Percentiles rank a stretch among this genome's conserved stretches.
These are phyloP conservation scores for Babyrousa celebensis DNA, from an alignment of 2,797 vertebrate species.

Conservation along the genomic window DNA sequence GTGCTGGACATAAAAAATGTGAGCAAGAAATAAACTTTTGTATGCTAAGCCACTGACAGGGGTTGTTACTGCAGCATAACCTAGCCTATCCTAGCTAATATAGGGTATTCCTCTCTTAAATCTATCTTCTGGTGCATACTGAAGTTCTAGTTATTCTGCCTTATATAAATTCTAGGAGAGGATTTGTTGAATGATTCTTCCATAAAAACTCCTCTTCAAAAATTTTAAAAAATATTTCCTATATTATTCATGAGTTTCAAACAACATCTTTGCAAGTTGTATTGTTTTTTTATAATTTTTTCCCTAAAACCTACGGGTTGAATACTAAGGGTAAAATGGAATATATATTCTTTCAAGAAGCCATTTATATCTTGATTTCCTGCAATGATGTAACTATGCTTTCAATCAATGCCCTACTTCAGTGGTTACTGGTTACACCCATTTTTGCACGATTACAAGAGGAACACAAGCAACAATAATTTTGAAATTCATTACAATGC, in stretches of 20 bases:
- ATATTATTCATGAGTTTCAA: conserved; percentile 29
- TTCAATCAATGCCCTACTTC: conserved; percentile 85
- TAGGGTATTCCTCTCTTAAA: background rate
- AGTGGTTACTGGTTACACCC: conserved; percentile 82
- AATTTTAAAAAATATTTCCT: background rate
- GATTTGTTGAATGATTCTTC: background rate
- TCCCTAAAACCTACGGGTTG: background rate
- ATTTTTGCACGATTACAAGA: conserved; percentile 89
- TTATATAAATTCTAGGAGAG: conserved; percentile 41
- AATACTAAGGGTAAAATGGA: conserved; percentile 38
- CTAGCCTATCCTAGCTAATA: background rate
- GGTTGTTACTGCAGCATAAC: conserved; percentile 51
- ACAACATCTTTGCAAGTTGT: background rate
- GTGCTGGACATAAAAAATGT: background rate
- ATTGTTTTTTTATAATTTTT: background rate
- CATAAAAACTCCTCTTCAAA: background rate
- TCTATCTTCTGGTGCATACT: background rate
- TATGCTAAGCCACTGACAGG: background rate
- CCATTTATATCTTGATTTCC: conserved; percentile 49
- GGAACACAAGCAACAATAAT: conserved; percentile 91
- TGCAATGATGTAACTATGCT: conserved; percentile 74
- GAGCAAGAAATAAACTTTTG: background rate
- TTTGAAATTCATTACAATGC: conserved; percentile 94
- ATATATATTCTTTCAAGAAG: background rate
- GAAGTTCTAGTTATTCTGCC: background rate